Base-by-base conservation (phyloP, 2,113 vertebrate species). In the Murina feae region DNA sequence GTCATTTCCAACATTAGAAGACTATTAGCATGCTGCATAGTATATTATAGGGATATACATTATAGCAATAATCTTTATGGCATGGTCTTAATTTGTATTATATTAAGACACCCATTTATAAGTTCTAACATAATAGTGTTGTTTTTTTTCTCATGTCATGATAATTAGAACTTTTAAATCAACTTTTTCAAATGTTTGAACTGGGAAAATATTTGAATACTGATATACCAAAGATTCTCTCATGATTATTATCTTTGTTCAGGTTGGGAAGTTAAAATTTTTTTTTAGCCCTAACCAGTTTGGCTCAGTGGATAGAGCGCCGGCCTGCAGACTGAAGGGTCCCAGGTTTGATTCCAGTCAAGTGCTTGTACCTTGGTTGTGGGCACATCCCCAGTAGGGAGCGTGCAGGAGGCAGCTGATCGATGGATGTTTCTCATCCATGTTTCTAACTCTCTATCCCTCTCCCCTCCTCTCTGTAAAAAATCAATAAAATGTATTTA, bases 31-130 rank as follows among this genome's bases (percentile, higher is more conserved):
- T 28, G 28, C 49, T 85, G 14, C 14, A 51, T 39, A 60, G 58
- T 93, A 93, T 65, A 92, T 92, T 81, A 78, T 66, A 85, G 37
- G 42, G 13, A 44, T 81, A 90, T 87, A 66, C 21, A 94, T 93
- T 94, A 92, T 10, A 55, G 23, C 4, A 87, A 82, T 78, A 95
- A 85, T 93, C 75, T 89, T 76, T 89, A 89, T 75, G 72, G 23
- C 51, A 71, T n/a, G 51, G 5, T 69, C 37, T 76, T 66, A 94
- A 81, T 89, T 96, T 81, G 86, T 90, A 81, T 76, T 78, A 21
- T 30, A 53, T 28, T 82, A 66, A 63, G 13, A 5, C 30, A 69
- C 9, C 16, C 17, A 58, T 55, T 84, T 88, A 79, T 90, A 81
- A 79, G 18, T 39, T 74, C 20, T 80, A 51, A 68, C 8, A 39